Base-by-base conservation (phyloP, 2,888 invertebrate genomes). In the Sipunculus nudus region DNA sequence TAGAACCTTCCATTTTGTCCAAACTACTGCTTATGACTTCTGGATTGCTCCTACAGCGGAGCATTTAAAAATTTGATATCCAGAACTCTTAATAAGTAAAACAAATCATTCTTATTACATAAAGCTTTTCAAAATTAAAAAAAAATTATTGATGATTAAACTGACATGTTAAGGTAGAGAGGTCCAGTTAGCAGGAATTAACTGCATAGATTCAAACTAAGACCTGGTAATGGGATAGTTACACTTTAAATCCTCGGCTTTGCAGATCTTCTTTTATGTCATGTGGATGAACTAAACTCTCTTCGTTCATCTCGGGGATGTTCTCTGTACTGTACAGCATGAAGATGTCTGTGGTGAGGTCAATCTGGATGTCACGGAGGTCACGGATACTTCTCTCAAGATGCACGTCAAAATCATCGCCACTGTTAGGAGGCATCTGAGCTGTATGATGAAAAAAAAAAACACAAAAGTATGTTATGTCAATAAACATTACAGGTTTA, bases 401-500 rank as follows among this genome's bases (percentile, higher is more conserved):
- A 52, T 79, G 78, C 19, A 75, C 70, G 63, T 82, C 82, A 71
- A 78, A 78, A 56, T 80, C 80, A 3, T 70, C 59, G 46, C 69
- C 72, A 43, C 70, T 72, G 65, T 79, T 79, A 6, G 81, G 78
- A 0, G 82, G 82, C 77, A 81, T 76, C 16, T 72, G 53, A 32
- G 76, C 81, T 81, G 61, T 19, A 68, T 64, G 21, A 48, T 43
- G 25, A 13, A 21, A 25, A 43, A n/a, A n/a, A n/a, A n/a, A n/a
- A n/a, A n/a, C n/a, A n/a, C n/a, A n/a, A n/a, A n/a, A n/a, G n/a
- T n/a, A n/a, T n/a, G n/a, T n/a, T n/a, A n/a, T n/a, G n/a, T n/a
- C n/a, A n/a, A n/a, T n/a, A n/a, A n/a, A n/a, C n/a, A n/a, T n/a
- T n/a, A n/a, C n/a, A n/a, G n/a, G n/a, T n/a, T n/a, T n/a, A n/a